Evolutionary conservation across 1,140 invertebrate species (phyloP), one percentile per base, ranked within the genome.

Genomic region (Apis mellifera): DNA sequence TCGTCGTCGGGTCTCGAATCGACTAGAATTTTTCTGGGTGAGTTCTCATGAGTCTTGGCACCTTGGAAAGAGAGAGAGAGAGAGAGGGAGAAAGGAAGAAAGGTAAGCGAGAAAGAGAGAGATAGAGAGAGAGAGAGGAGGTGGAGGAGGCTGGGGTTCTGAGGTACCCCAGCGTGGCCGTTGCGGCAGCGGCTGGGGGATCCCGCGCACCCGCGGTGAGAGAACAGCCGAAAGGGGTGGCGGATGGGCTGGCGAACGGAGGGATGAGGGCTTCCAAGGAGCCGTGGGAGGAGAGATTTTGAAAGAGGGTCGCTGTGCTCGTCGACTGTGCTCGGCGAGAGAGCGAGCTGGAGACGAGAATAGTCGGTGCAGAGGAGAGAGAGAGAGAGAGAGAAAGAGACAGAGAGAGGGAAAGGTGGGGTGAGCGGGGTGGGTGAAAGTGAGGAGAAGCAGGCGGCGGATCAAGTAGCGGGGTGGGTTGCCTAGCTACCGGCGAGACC

Each of bases 401-500:
- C n/a, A n/a, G n/a, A n/a, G n/a, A n/a, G n/a, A n/a, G 86, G 65
- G 64, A 69, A 79, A 60, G 15, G 62, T 84, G 74, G 86, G 84
- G 85, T 81, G 85, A 75, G 66, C 76, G 78, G 77, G 64, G 82
- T 42, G 86, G 78, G 81, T 23, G 73, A 88, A 89, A 84, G 85
- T 84, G 87, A 87, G 85, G 86, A 78, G 90, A 89, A 89, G 86
- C 88, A 90, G 90, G 88, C 78, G 87, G 82, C 83, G 85, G 88
- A 74, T 64, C 57, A 72, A 72, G 70, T 69, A 55, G 76, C 86
- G 89, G 89, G 89, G 89, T 92, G 91, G 93, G 93, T 94, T 94
- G 93, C 93, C 93, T 93, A 94, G 93, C 93, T 94, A 94, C 93
- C 91, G 89, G 85, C 90, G 92, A 93, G 93, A 93, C 93, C 93